phyloP scores from a whole-genome alignment of 2,888 invertebrate species.

The Nephrotoma flavescens region DNA sequence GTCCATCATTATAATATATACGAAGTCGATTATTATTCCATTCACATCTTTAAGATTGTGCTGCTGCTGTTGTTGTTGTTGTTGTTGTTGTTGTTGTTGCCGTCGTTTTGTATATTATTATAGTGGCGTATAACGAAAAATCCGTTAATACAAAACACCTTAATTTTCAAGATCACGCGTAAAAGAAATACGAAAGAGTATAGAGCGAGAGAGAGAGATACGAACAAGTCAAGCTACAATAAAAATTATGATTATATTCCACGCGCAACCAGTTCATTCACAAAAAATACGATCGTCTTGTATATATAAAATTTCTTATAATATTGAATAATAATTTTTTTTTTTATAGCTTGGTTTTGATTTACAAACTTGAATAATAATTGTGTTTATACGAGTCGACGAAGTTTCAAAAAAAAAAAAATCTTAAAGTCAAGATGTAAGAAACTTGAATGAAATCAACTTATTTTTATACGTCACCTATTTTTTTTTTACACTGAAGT shows the following conservation, averaged over 20 bases:
- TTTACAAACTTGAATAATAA: neutral
- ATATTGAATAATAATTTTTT: neutral
- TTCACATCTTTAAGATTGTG: neutral
- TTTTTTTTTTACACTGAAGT: neutral
- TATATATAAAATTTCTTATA: neutral
- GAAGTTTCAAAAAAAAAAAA: neutral
- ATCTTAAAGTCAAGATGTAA: neutral
- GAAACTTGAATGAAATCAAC: conserved; percentile 1
- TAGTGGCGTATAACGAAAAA: neutral
- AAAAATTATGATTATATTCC: neutral
- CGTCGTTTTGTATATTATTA: neutral
- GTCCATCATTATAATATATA: neutral
- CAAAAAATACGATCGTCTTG: neutral
- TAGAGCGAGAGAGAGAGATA: neutral
- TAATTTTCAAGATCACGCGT: neutral
- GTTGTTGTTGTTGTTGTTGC: neutral
- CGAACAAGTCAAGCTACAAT: neutral
- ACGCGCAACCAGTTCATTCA: conserved; percentile 4
- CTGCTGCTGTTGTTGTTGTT: neutral
- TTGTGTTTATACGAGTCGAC: neutral
- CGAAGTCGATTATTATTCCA: neutral
- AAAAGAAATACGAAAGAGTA: neutral
- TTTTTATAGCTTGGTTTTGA: neutral
- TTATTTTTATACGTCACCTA: neutral
- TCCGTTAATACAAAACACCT: neutral